Percentiles rank a stretch among this genome's conserved stretches.
Conservation (phyloP, 1,140 invertebrate genomes). For the Charaxes varanes region DNA sequence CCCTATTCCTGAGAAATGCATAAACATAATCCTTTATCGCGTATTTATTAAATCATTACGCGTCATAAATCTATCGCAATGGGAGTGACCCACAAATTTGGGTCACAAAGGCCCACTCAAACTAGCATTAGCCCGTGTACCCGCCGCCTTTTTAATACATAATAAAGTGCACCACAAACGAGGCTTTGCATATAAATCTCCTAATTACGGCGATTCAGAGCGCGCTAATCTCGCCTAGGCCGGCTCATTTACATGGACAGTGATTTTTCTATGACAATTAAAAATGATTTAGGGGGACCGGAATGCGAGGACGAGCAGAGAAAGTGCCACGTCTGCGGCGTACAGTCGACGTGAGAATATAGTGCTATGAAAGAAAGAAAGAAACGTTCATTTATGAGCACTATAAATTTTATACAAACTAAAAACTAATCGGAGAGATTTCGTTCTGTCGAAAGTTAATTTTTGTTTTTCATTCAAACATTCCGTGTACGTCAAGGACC, state of each 20-base stretch:
- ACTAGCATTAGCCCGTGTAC: conserved; percentile 44
- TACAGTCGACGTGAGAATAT: conserved; percentile 8
- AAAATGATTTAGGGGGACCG: conserved; percentile 55
- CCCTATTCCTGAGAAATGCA: conserved; percentile 53
- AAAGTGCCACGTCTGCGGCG: conserved; percentile 2
- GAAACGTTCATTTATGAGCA: no score
- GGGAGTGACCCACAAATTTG: conserved; percentile 66
- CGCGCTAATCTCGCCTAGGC: conserved; percentile 53
- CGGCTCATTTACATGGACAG: conserved; percentile 50
- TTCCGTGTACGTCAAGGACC: no score
- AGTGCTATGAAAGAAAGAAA: no score
- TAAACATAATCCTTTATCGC: conserved; percentile 61
- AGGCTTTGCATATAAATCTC: conserved; percentile 70
- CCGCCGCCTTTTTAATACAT: conserved; percentile 47
- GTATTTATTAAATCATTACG: conserved; percentile 61
- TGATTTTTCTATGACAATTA: conserved; percentile 54
- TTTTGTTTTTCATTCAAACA: no score
- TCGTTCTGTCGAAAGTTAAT: no score
- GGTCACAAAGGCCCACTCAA: conserved; percentile 46
- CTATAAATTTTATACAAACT: no score
- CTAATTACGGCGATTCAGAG: conserved; percentile 64
- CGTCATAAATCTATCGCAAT: conserved; percentile 60
- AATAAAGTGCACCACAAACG: conserved; percentile 63
- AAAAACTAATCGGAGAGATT: no score
- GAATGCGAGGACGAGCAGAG: conserved; percentile 21